phyloP scores from a whole-genome alignment of 2,797 vertebrate genomes.

The Poliocrania exsul region DNA sequence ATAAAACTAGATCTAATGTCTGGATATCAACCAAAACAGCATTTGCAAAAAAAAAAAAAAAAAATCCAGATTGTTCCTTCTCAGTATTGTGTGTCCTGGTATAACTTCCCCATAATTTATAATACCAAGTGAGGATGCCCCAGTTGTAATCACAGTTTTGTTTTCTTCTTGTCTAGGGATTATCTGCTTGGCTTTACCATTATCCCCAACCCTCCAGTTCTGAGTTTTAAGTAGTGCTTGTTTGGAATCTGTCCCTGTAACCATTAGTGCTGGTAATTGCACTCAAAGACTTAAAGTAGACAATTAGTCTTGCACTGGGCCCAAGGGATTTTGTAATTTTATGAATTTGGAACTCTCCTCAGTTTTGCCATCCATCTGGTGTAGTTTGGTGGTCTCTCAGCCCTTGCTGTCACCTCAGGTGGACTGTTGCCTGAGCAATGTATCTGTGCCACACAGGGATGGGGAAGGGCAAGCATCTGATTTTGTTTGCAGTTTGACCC shows the following conservation, averaged over 20 bases:
- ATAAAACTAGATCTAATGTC: conserved; percentile 42
- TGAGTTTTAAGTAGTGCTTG: conserved; percentile 7
- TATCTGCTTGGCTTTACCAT: background rate
- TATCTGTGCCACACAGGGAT: background rate
- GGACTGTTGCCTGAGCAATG: background rate
- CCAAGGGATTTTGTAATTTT: background rate
- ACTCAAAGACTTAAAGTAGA: background rate
- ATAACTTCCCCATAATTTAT: background rate
- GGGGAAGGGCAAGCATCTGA: background rate
- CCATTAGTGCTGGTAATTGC: conserved; percentile 18
- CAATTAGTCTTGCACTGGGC: background rate
- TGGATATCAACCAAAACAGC: conserved; percentile 41
- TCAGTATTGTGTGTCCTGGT: conserved; percentile 22
- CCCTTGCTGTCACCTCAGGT: background rate
- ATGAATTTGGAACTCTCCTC: background rate
- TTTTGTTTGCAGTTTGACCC: background rate
- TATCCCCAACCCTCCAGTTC: background rate
- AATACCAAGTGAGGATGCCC: background rate
- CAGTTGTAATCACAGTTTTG: background rate
- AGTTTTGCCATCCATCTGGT: background rate
- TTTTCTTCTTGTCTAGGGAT: background rate
- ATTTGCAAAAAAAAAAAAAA: conserved; percentile 16
- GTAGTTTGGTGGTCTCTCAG: background rate
- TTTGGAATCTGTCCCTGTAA: conserved; percentile 16
- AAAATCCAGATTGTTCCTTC: background rate